Base-by-base conservation (phyloP, 1,140 invertebrate species). In the Drosophila kanapiae region DNA sequence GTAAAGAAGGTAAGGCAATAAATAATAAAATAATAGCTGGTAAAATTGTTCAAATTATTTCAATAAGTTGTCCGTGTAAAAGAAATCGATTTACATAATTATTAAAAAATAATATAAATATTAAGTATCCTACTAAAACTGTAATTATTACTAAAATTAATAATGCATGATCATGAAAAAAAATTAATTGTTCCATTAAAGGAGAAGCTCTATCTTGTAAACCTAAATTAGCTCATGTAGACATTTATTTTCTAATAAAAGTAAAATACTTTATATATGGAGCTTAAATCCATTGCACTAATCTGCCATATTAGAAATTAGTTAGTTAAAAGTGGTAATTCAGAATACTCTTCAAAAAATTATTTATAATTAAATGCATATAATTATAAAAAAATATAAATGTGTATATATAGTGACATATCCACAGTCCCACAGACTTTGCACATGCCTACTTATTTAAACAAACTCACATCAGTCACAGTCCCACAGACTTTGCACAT, bases 11-110 rank as follows among this genome's bases (percentile, higher is more conserved):
- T 7, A 95, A 65, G 33, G 94, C 94, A 94, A 96, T 94, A 93
- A 95, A 94, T 86, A 95, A 92, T 93, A 96, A 93, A 91, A 95
- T 94, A 81, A 96, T 83, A 68, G 94, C 93, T 14, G 95, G 95
- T 59, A 94, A 56, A 87, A 95, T 93, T 56, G 94, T 95, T 94
- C 94, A 95, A 93, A 95, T 94, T 91, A 94, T 90, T 94, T 96
- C 95, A 93, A 95, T 93, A 61, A 79, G 94, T 92, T 94, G 93
- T 1, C 92, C 92, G 65, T 94, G 94, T 83, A 94, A 75, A 62
- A 94, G 71, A 77, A 91, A 93, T 86, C 93, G 93, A 87, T 93
- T 93, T 80, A 90, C 93, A 81, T 88, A 93, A 81, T 91, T 93
- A 93, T 94, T 94, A 85, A 93, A 91, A 88, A 94, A 93, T 91